Base-by-base conservation (phyloP, 2,113 vertebrate species). In the Etia nguti region DNA sequence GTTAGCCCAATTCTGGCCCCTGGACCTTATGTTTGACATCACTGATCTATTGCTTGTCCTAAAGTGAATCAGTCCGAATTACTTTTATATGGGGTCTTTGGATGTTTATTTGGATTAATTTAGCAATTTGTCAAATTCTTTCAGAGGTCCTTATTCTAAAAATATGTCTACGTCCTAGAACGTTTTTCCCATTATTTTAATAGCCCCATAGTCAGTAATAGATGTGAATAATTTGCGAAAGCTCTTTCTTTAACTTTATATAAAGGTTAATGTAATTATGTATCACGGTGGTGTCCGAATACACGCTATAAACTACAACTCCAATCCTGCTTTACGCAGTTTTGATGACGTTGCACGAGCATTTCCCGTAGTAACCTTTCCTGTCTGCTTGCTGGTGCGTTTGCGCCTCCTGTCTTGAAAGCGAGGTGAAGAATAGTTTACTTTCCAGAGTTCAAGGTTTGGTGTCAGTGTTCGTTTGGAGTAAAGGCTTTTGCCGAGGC, bases 401-500 rank as follows among this genome's bases (percentile, higher is more conserved):
- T 84, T 86, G 95, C 94, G 93, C 95, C 93, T 92, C 91, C 94
- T 93, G 91, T 87, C 86, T 91, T 84, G 90, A 92, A 65, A 83
- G 86, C 57, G 95, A 94, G 95, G 94, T 92, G 93, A 92, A 93
- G 89, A 90, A 92, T 93, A 95, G 92, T 95, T 95, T 92, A 94
- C 94, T 96, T 94, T 93, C 83, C 87, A 86, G 90, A 96, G 94
- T 96, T 96, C 90, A 93, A 93, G 92, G 92, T 90, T 93, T 91
- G 92, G 83, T 90, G 82, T 94, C 94, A 92, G 90, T 93, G 86
- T 92, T 86, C 77, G 92, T 83, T 82, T 52, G 93, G 91, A 92
- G 85, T 88, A 29, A 91, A 91, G 92, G 89, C 82, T 91, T 93
- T 92, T 68, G 84, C 83, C 83, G 92, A 92, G 93, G 95, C 88